Evolutionary conservation across 2,113 vertebrate species (phyloP).

Genomic region (Amazona vittata): DNA sequence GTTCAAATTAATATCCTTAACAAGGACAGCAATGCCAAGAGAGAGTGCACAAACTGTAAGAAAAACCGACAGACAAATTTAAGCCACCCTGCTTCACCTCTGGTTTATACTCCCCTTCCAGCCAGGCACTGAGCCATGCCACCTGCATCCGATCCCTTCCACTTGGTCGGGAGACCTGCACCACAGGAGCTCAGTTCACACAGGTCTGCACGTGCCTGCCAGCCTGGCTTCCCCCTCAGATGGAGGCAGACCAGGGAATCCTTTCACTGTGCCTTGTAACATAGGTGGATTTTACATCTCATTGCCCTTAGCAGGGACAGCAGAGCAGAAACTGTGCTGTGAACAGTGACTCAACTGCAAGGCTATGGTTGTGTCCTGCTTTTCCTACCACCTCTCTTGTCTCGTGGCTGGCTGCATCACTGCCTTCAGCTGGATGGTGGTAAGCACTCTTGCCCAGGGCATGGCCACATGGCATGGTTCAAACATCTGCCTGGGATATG

Average conservation of each 20-base stretch:
- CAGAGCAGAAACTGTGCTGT: background rate
- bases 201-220: background rate
- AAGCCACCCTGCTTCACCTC: background rate
- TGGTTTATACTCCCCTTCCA: background rate
- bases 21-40: background rate
- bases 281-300: background rate
- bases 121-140: fast-evolving
- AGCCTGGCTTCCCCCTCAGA: background rate
- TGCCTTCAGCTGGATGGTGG: background rate
- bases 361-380: background rate
- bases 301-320: background rate
- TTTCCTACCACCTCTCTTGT: background rate
- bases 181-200: fast-evolving
- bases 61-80: background rate
- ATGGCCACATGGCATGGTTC: fast-evolving
- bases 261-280: background rate
- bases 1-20: background rate
- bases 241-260: background rate
- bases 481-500: fast-evolving
- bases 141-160: background rate
- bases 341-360: fast-evolving
- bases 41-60: background rate
- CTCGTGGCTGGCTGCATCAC: fast-evolving
- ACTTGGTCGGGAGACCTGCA: background rate
- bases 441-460: background rate